Evolutionary conservation across 2,113 vertebrate species (phyloP).

Genomic region (Bos indicus): DNA sequence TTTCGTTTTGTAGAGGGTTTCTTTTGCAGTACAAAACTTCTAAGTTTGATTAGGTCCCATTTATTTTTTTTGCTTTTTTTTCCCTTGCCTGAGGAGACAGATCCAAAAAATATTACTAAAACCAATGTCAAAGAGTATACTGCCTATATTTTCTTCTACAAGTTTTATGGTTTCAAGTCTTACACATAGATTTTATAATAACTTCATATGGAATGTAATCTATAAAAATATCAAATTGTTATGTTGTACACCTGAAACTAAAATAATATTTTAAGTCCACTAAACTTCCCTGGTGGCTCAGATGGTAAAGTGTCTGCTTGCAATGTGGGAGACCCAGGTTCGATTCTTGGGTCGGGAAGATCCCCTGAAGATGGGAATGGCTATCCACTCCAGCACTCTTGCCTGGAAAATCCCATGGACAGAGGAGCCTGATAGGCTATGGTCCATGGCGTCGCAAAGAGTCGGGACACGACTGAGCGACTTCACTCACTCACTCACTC

Average conservation of each 20-base stretch:
- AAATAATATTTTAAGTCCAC: neutral
- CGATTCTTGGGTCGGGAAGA: no score
- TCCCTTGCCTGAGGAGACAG: neutral
- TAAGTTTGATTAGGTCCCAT: neutral
- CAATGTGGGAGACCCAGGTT: no score
- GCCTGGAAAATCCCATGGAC: no score
- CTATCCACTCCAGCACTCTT: no score
- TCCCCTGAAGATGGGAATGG: no score
- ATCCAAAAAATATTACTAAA: neutral
- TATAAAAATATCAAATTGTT: neutral
- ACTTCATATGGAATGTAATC: neutral
- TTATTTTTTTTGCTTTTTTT: neutral
- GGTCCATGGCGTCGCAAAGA: no score
- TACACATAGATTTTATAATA: neutral
- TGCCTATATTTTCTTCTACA: neutral
- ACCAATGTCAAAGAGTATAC: neutral
- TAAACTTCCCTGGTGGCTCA: neutral
- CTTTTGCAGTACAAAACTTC: neutral
- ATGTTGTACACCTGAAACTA: neutral
- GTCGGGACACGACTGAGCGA: no score
- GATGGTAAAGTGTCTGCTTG: no score
- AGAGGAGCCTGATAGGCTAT: no score
- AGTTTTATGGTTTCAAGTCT: neutral
- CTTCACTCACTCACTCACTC: neutral
- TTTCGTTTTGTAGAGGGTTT: neutral